These are phyloP conservation scores for Eretmocerus hayati DNA, from an alignment of 2,888 invertebrate genomes.

Conservation along the genomic window DNA sequence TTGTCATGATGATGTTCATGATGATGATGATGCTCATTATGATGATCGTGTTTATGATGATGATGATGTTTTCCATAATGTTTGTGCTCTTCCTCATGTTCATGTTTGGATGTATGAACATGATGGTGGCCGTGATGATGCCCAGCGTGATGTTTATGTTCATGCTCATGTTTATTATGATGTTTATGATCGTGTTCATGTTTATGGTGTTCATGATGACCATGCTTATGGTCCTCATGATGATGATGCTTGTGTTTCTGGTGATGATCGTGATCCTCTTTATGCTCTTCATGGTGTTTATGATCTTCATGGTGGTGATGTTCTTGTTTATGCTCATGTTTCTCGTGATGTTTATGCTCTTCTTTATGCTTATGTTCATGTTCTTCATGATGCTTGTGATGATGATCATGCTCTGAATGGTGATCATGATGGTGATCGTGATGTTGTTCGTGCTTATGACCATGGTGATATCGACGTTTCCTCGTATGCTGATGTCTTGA, in stretches of 20 bases:
- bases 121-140: slow-evolving; percentile 19
- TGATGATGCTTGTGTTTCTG: slow-evolving; percentile 16
- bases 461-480: no score
- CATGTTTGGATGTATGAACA: slow-evolving; percentile 18
- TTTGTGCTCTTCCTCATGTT: slow-evolving; percentile 21
- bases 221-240: slow-evolving; percentile 8
- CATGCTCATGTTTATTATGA: slow-evolving; percentile 12
- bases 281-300: slow-evolving; percentile 3
- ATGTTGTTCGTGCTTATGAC: slow-evolving; percentile 8
- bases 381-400: slow-evolving; percentile 8
- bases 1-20: slow-evolving; percentile 20
- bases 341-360: slow-evolving; percentile 3
- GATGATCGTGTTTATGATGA: slow-evolving; percentile 21
- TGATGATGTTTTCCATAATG: slow-evolving; percentile 21
- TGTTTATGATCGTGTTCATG: slow-evolving; percentile 14
- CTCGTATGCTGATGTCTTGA: neutral
- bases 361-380: slow-evolving; percentile 6
- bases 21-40: slow-evolving; percentile 21
- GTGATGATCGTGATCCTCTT: slow-evolving; percentile 6
- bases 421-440: neutral
- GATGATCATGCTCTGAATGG: slow-evolving; percentile 3
- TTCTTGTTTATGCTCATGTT: slow-evolving; percentile 3
- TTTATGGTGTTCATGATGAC: slow-evolving; percentile 9
- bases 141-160: slow-evolving; percentile 13
- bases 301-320: slow-evolving; percentile 10